Conservation (phyloP, 1,140 invertebrate genomes). For the Pectinophora gossypiella region DNA sequence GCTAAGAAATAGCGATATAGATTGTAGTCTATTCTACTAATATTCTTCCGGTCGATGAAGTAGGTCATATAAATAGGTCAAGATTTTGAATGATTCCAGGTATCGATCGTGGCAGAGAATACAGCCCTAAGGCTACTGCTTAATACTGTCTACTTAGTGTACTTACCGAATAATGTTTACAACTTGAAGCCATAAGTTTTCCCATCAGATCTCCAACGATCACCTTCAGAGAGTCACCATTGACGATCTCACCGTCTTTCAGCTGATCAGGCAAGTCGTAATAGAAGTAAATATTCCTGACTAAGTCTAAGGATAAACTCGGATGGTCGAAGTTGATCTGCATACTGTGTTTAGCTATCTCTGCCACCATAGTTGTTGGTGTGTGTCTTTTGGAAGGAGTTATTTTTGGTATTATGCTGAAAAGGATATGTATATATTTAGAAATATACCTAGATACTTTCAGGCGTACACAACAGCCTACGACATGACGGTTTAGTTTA, state of each 20-base stretch:
- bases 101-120: too few species aligned
- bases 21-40: too few species aligned
- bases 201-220: conserved; percentile 45
- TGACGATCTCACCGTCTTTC: conserved; percentile 24
- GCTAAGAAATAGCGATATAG: too few species aligned
- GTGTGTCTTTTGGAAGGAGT: conserved; percentile 32
- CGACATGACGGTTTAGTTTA: too few species aligned
- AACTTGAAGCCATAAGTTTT: conserved; percentile 73
- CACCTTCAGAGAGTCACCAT: conserved; percentile 34
- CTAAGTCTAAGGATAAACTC: conserved; percentile 33
- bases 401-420: conserved; percentile 49
- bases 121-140: too few species aligned
- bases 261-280: conserved; percentile 55
- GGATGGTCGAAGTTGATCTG: conserved; percentile 33
- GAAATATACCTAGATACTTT: too few species aligned
- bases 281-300: conserved; percentile 56
- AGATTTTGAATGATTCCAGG: too few species aligned
- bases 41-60: too few species aligned
- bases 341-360: conserved; percentile 35
- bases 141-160: too few species aligned
- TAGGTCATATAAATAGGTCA: too few species aligned
- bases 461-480: too few species aligned
- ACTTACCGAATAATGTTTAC: conserved; percentile 80
- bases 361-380: conserved; percentile 38
- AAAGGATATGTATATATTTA: too few species aligned